Conservation (phyloP, 2,797 vertebrate species). For the Meriones psammophilus region DNA sequence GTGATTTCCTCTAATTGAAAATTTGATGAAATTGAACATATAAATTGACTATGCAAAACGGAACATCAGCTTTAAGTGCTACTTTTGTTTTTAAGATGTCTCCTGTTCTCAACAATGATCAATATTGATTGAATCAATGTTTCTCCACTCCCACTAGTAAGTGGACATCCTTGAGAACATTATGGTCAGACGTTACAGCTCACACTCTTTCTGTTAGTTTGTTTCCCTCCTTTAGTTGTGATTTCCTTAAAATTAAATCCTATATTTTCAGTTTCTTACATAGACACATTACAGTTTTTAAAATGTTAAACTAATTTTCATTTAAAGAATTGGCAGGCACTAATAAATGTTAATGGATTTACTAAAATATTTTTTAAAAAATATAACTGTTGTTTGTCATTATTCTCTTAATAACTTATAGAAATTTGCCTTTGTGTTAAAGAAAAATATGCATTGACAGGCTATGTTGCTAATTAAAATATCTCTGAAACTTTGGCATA, state of each 20-base stretch:
- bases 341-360: background rate
- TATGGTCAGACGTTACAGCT: background rate
- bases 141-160: background rate
- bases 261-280: background rate
- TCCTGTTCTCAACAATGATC: background rate
- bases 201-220: background rate
- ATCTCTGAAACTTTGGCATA: background rate
- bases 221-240: background rate
- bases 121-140: background rate
- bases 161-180: background rate
- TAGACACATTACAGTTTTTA: background rate
- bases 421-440: background rate
- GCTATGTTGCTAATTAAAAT: background rate
- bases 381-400: background rate
- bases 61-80: slow-evolving; percentile 1
- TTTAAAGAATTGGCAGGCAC: background rate
- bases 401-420: slow-evolving; percentile 1
- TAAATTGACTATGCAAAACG: background rate
- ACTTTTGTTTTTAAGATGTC: background rate
- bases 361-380: background rate
- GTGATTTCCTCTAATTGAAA: background rate
- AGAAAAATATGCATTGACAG: background rate
- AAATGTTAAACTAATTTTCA: background rate
- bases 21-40: background rate
- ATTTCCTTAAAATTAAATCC: background rate